Conservation (phyloP, 2,888 invertebrate species). For the Dorcus parallelipipedus region DNA sequence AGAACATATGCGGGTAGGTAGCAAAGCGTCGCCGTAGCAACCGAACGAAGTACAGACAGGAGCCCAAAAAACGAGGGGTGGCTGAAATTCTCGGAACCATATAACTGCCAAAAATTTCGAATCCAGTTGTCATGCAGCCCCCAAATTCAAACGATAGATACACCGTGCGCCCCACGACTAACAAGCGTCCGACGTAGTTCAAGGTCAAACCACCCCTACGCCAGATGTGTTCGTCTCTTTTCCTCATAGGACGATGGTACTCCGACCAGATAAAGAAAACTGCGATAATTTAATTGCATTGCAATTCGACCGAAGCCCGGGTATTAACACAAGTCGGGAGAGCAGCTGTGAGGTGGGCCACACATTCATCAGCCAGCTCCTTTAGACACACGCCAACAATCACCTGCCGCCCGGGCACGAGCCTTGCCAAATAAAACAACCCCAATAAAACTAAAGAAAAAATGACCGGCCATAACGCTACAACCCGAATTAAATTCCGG, state of each 20-base stretch:
- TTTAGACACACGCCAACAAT: slow-evolving; percentile 53
- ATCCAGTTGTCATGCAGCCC: slow-evolving; percentile 38
- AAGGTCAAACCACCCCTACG: slow-evolving; percentile 45
- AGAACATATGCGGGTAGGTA: too few species aligned
- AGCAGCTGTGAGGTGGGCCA: slow-evolving; percentile 30
- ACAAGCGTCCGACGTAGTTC: slow-evolving; percentile 19
- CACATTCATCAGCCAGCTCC: slow-evolving; percentile 33
- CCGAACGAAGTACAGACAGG: slow-evolving; percentile 11
- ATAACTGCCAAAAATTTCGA: slow-evolving; percentile 44
- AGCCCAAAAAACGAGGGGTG: slow-evolving; percentile 11
- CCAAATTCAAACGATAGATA: slow-evolving; percentile 17
- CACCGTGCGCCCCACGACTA: slow-evolving; percentile 22
- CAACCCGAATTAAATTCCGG: background rate
- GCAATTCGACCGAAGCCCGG: slow-evolving; percentile 25
- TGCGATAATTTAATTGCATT: slow-evolving; percentile 32
- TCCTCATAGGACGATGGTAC: slow-evolving; percentile 9
- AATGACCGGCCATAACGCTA: slow-evolving; percentile 16
- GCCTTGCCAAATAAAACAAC: slow-evolving; percentile 35
- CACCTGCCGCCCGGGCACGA: slow-evolving; percentile 40
- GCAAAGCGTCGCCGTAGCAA: slow-evolving; percentile 19
- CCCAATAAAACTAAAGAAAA: slow-evolving; percentile 22
- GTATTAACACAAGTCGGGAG: slow-evolving; percentile 24
- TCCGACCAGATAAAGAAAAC: slow-evolving; percentile 19
- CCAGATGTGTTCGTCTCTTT: slow-evolving; percentile 22
- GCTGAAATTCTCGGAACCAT: slow-evolving; percentile 36